A percentile compares a stretch with the other conserved stretches of the same genome.
These are phyloP conservation scores for Lampropteryx suffumata DNA, from an alignment of 2,888 invertebrate genomes.

Conservation along the genomic window DNA sequence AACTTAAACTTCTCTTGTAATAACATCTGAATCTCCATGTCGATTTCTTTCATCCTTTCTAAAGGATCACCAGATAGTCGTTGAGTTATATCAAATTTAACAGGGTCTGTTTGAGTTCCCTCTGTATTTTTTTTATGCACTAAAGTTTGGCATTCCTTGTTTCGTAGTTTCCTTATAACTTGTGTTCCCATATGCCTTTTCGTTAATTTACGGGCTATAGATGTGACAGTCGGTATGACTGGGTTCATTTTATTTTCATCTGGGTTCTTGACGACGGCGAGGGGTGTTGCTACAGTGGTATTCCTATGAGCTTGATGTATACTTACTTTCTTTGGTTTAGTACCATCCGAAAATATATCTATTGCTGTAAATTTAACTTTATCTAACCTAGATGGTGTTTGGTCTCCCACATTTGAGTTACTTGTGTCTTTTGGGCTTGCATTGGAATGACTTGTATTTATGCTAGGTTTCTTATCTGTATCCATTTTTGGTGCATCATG, in stretches of 20 bases:
- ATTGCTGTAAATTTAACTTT: conserved; percentile 65
- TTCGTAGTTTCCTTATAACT: conserved; percentile 46
- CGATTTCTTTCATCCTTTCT: conserved; percentile 84
- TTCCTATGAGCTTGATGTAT: conserved; percentile 64
- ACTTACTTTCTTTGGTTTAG: conserved; percentile 53
- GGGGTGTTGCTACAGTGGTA: conserved; percentile 44
- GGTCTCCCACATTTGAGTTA: conserved; percentile 38
- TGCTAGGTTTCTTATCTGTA: conserved; percentile 49
- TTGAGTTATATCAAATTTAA: conserved; percentile 36
- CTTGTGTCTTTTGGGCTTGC: conserved; percentile 53
- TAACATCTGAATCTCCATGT: conserved; percentile 81
- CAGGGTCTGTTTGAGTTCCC: conserved; percentile 58
- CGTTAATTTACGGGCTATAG: conserved; percentile 38
- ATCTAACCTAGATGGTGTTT: conserved; percentile 52
- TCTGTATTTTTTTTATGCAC: conserved; percentile 42
- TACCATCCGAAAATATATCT: conserved; percentile 64
- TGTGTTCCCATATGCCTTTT: conserved; percentile 52
- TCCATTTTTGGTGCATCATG: conserved; percentile 14
- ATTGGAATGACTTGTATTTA: conserved; percentile 57
- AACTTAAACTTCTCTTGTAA: conserved; percentile 83
- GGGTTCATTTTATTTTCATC: conserved; percentile 45
- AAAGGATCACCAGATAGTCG: conserved; percentile 60
- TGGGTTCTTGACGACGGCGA: conserved; percentile 38
- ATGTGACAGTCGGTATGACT: conserved; percentile 29
- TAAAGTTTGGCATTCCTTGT: conserved; percentile 60